A percentile compares a stretch with the other conserved stretches of the same genome.
phyloP scores from a whole-genome alignment of 2,797 vertebrate species.

The Sitta carolinensis region DNA sequence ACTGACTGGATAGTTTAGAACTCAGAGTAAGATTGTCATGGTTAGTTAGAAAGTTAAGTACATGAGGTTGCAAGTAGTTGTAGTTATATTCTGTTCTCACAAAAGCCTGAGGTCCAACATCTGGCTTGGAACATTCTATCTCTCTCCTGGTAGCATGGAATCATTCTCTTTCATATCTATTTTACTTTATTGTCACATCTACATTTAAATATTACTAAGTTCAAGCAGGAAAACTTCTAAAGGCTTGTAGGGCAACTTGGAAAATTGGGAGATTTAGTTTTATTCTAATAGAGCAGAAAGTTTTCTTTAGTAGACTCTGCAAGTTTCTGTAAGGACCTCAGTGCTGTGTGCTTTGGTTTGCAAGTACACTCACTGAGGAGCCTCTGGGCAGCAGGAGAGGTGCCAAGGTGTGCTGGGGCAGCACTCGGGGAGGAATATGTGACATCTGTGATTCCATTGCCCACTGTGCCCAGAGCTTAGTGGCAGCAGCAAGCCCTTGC shows the following conservation, averaged over 20 bases:
- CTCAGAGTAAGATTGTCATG: neutral
- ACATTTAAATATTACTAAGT: neutral
- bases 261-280: neutral
- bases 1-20: neutral
- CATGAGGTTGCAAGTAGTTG: neutral
- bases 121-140: neutral
- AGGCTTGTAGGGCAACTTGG: neutral
- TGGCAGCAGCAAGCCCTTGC: neutral
- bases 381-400: neutral
- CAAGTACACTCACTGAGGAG: neutral
- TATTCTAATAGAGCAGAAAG: neutral
- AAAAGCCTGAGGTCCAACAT: neutral
- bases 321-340: neutral
- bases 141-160: neutral
- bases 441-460: neutral
- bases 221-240: neutral
- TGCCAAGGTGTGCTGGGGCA: neutral
- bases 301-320: neutral
- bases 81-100: neutral
- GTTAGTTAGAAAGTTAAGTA: neutral
- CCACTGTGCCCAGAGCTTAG: neutral
- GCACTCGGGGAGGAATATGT: accelerated
- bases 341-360: neutral
- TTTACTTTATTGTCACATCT: neutral
- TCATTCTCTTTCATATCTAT: neutral